Percentiles rank a stretch among this genome's conserved stretches.
Evolutionary conservation across 2,797 vertebrate species (phyloP).

Genomic region (Poliocrania exsul): DNA sequence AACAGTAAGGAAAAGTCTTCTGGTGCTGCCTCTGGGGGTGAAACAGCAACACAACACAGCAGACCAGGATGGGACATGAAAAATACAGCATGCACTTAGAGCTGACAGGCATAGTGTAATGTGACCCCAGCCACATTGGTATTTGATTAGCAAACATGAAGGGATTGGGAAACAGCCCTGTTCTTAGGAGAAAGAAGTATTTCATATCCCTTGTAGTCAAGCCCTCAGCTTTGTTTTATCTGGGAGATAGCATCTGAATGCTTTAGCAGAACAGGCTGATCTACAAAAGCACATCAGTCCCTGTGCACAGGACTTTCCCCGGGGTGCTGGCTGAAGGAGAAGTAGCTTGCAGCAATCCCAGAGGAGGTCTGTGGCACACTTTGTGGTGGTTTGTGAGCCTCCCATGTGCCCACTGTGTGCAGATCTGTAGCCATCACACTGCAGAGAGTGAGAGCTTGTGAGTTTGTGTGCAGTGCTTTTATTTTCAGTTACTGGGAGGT

Average conservation of each 20-base stretch:
- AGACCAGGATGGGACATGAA: slow-evolving; percentile 29
- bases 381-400: background rate
- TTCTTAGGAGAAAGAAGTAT: slow-evolving; percentile 47
- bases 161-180: slow-evolving; percentile 22
- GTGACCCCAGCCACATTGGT: slow-evolving; percentile 47
- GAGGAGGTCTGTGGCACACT: background rate
- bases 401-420: accelerated
- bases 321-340: background rate
- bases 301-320: background rate
- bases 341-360: background rate
- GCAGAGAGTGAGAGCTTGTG: background rate
- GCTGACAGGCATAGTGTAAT: slow-evolving; percentile 47
- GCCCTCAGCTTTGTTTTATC: slow-evolving; percentile 3
- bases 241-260: background rate
- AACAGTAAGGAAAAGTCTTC: background rate
- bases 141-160: slow-evolving; percentile 38
- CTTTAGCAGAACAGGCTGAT: background rate
- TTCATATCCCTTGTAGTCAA: slow-evolving; percentile 10
- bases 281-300: background rate
- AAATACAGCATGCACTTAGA: slow-evolving; percentile 12
- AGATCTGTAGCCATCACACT: background rate
- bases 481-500: accelerated
- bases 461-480: background rate
- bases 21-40: background rate
- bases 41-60: background rate